A percentile compares a stretch with the other conserved stretches of the same genome.
phyloP scores from a whole-genome alignment of 92 coral and sea anemone species.

The Phymanthus crucifer region DNA sequence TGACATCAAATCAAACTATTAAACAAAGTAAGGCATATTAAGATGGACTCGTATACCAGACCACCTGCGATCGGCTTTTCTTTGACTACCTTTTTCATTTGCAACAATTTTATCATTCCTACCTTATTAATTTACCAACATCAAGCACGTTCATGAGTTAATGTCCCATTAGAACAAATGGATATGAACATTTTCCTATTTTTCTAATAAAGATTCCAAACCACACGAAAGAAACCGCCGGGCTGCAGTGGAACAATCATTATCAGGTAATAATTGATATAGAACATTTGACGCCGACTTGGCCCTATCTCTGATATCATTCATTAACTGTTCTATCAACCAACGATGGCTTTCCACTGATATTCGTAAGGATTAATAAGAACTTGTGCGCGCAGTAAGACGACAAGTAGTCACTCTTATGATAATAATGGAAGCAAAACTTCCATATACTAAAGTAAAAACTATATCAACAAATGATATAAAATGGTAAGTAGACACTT shows the following conservation, averaged over 20 bases:
- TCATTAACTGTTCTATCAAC: background rate
- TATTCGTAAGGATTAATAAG: background rate
- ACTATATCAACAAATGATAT: no score
- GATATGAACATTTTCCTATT: background rate
- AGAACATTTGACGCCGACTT: background rate
- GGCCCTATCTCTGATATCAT: background rate
- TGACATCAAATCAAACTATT: no score
- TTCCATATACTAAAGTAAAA: no score
- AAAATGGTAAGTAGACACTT: no score
- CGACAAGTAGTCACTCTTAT: background rate
- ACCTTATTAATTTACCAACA: no score
- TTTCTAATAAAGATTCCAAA: background rate
- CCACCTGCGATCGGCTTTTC: no score
- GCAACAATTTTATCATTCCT: no score
- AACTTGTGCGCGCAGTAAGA: background rate
- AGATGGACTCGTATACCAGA: no score
- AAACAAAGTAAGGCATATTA: no score
- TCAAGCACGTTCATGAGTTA: background rate
- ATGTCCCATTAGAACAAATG: background rate
- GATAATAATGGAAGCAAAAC: no score
- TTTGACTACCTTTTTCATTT: no score
- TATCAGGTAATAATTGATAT: background rate
- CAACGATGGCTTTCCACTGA: background rate
- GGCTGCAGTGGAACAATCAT: background rate
- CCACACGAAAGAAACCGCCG: slow-evolving; percentile 2